These are phyloP conservation scores for Polydrusus pterygomalis DNA, from an alignment of 2,888 invertebrate genomes.

Conservation along the genomic window DNA sequence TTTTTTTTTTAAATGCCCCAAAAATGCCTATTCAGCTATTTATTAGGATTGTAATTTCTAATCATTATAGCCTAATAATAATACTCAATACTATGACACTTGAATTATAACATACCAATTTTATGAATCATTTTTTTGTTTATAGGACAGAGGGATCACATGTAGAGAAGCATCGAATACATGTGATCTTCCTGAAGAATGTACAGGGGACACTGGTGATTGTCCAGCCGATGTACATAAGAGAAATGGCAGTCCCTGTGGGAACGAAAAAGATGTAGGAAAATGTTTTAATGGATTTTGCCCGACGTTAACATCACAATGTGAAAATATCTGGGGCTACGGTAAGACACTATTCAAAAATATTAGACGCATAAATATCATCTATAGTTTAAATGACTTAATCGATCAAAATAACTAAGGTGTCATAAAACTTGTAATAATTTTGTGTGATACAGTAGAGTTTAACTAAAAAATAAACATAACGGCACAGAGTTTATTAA, in stretches of 20 bases:
- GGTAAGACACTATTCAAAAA: conserved; percentile 65
- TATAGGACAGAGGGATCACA: conserved; percentile 77
- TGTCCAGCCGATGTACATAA: conserved; percentile 94
- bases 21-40: no score
- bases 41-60: no score
- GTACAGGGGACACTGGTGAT: conserved; percentile 90
- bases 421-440: not conserved
- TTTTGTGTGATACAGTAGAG: no score
- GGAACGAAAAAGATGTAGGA: conserved; percentile 76
- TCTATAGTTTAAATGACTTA: not conserved
- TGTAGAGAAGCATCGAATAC: conserved; percentile 93
- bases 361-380: no score
- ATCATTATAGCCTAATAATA: no score
- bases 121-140: not conserved
- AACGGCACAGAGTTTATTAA: no score
- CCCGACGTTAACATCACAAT: conserved; percentile 91
- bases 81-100: no score
- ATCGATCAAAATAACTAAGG: no score
- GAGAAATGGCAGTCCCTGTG: conserved; percentile 94
- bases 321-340: conserved; percentile 95
- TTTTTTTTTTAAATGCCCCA: no score
- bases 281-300: conserved; percentile 95
- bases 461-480: no score
- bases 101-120: no score
- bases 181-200: conserved; percentile 96